Evolutionary conservation across 2,113 vertebrate species (phyloP).

Genomic region (Hystrix brachyura): DNA sequence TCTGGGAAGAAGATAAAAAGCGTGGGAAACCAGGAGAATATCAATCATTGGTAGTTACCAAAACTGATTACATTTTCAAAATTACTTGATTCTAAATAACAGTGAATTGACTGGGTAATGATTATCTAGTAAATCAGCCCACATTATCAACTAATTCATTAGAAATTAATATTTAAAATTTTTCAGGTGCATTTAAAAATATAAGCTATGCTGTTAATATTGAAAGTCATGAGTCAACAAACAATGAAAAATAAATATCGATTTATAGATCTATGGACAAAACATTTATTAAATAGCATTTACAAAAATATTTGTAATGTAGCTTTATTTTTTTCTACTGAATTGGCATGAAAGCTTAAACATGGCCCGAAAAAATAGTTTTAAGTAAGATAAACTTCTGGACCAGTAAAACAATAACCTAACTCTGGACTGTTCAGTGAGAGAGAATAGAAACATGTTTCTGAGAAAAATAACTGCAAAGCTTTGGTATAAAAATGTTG

Average conservation of each 20-base stretch:
- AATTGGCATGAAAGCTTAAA: background rate
- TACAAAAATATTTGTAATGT: background rate
- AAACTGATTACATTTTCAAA: background rate
- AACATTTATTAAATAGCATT: background rate
- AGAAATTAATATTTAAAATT: background rate
- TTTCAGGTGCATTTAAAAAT: background rate
- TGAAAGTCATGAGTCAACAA: background rate
- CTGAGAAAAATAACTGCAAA: background rate
- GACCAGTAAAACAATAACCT: background rate
- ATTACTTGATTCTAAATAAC: background rate
- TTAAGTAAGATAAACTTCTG: background rate
- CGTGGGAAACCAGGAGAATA: background rate
- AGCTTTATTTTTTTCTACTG: background rate
- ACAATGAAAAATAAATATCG: background rate
- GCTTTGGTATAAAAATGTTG: background rate
- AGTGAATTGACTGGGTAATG: background rate
- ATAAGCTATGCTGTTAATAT: background rate
- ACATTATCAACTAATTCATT: background rate
- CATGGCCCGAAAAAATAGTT: background rate
- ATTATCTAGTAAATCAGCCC: background rate
- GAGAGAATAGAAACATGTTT: background rate
- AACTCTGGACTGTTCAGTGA: background rate
- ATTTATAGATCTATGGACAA: background rate
- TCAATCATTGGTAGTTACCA: background rate
- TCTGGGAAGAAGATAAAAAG: background rate